These are phyloP conservation scores for Hemicrepidius hirtus DNA, from an alignment of 2,888 invertebrate species.

Conservation along the genomic window DNA sequence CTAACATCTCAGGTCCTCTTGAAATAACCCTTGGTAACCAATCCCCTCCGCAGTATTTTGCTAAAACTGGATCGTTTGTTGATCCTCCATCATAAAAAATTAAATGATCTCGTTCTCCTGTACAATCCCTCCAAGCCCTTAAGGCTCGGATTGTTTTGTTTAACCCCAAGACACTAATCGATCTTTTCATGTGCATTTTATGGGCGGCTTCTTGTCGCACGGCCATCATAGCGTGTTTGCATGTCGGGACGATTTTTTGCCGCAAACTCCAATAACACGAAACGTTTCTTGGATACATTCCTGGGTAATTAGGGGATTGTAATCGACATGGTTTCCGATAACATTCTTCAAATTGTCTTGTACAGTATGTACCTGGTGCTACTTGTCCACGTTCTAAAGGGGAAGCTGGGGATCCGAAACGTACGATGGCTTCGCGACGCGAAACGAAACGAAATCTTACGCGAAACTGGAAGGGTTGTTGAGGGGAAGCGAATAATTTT, in stretches of 20 bases:
- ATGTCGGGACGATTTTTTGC: constrained; percentile 89
- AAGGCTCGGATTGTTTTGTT: constrained; percentile 82
- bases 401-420: constrained; percentile 84
- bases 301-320: constrained; percentile 94
- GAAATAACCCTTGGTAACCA: constrained; percentile 87
- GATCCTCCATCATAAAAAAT: constrained; percentile 91
- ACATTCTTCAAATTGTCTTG: constrained; percentile 89
- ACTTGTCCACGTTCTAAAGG: constrained; percentile 89
- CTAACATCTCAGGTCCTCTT: constrained; percentile 87
- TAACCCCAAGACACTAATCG: constrained; percentile 79
- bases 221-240: constrained; percentile 93
- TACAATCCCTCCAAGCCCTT: constrained; percentile 89
- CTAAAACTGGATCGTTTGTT: constrained; percentile 87
- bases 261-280: constrained; percentile 93
- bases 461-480: constrained; percentile 86
- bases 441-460: constrained; percentile 89
- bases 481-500: constrained; percentile 83
- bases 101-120: constrained; percentile 86
- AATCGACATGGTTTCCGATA: constrained; percentile 89
- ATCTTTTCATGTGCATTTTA: constrained; percentile 82
- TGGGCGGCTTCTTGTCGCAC: constrained; percentile 85
- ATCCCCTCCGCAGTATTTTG: constrained; percentile 92
- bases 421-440: constrained; percentile 85
- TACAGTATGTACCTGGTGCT: constrained; percentile 79
- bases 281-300: constrained; percentile 91